Conservation (phyloP, 2,888 invertebrate genomes). For the Trissonchulus sp. region DNA sequence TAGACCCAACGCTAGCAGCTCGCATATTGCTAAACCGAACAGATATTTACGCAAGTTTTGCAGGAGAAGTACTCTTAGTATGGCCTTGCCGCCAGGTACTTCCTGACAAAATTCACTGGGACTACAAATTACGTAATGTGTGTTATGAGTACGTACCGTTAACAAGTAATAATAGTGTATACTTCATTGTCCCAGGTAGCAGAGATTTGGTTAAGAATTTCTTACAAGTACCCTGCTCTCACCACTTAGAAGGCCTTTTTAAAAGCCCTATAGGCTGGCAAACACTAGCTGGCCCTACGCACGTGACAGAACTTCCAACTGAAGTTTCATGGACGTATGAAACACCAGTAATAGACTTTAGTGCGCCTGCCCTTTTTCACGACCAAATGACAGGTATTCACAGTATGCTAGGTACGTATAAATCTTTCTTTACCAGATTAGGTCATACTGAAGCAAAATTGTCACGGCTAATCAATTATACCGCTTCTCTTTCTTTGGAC, state of each 20-base stretch:
- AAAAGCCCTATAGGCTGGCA: conserved; percentile 4
- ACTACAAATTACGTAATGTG: conserved; percentile 19
- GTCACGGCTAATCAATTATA: background rate
- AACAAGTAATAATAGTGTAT: background rate
- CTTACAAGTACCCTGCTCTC: conserved; percentile 5
- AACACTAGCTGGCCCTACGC: background rate
- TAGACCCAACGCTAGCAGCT: conserved; percentile 25
- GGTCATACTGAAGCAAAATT: background rate
- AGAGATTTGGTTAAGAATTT: background rate
- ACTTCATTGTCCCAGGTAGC: conserved; percentile 23
- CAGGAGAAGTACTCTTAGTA: conserved; percentile 27
- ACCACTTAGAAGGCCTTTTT: conserved; percentile 6
- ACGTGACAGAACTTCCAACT: background rate
- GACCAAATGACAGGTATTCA: background rate
- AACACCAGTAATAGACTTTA: background rate
- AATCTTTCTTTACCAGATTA: background rate
- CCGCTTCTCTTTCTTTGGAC: background rate
- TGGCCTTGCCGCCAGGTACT: conserved; percentile 12
- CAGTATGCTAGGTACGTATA: background rate
- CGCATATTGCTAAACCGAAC: conserved; percentile 5
- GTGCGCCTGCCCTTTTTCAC: background rate
- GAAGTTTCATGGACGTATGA: background rate
- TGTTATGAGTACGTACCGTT: conserved; percentile 27
- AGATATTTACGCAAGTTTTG: conserved; percentile 25
- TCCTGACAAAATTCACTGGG: conserved; percentile 20